Evolutionary conservation across 2,113 vertebrate genomes (phyloP).

Genomic region (Neogale vison): DNA sequence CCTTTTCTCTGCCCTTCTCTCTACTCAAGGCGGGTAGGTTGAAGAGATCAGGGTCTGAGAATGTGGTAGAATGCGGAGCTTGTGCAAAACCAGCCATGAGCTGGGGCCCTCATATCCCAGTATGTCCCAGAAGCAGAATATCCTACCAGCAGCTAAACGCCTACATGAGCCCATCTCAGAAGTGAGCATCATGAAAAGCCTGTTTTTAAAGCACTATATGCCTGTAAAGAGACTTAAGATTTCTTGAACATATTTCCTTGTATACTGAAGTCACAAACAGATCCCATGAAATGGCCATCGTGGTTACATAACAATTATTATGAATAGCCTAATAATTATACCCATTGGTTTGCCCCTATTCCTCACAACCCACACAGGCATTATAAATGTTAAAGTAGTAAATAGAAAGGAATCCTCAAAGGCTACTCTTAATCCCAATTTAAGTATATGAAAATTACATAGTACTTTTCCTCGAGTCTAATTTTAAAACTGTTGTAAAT

Average conservation of each 20-base stretch:
- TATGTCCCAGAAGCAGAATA: not conserved
- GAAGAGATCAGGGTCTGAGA: not conserved
- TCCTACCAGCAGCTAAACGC: too few species aligned
- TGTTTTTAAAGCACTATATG: not conserved
- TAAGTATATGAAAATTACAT: conserved; percentile 35
- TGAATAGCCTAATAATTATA: not conserved
- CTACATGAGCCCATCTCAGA: not conserved
- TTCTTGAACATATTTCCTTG: not conserved
- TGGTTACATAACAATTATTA: not conserved
- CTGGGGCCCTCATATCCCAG: not conserved
- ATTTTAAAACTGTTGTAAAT: conserved; percentile 52
- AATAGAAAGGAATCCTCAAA: conserved; percentile 34
- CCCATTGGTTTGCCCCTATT: not conserved
- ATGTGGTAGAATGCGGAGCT: not conserved
- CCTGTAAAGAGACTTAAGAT: not conserved
- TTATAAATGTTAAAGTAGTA: not conserved
- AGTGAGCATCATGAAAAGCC: not conserved
- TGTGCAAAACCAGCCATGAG: not conserved
- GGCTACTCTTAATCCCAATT: conserved; percentile 24
- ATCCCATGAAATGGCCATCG: not conserved
- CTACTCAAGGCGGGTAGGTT: not conserved
- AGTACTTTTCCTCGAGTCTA: not conserved
- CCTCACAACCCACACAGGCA: not conserved
- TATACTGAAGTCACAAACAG: not conserved
- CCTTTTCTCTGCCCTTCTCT: not conserved